Evolutionary conservation across 2,888 invertebrate genomes (phyloP).

Genomic region (Watsonalla binaria): DNA sequence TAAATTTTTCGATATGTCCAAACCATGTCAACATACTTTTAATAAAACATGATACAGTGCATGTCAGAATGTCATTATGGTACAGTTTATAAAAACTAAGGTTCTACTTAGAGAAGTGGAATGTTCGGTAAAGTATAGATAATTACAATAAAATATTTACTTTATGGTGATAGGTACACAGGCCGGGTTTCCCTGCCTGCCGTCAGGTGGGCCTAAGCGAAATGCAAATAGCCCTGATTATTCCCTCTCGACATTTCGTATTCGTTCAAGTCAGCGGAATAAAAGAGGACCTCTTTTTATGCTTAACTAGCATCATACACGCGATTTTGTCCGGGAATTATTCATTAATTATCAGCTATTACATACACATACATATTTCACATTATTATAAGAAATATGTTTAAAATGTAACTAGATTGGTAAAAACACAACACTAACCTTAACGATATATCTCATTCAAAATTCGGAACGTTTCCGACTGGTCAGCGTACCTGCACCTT

Average conservation of each 20-base stretch:
- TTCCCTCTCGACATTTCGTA: slow-evolving; percentile 50
- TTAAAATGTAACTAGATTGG: too few species aligned
- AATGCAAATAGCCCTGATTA: slow-evolving; percentile 61
- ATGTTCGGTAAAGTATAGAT: slow-evolving; percentile 18
- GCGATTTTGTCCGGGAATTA: too few species aligned
- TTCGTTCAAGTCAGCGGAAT: slow-evolving; percentile 51
- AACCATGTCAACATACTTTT: too few species aligned
- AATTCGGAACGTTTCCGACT: too few species aligned
- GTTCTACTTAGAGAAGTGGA: slow-evolving; percentile 2
- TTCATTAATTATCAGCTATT: too few species aligned
- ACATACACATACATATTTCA: too few species aligned
- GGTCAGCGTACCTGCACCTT: too few species aligned
- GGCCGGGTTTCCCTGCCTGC: slow-evolving; percentile 23
- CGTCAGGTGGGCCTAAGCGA: slow-evolving; percentile 59
- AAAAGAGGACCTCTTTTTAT: slow-evolving; percentile 40
- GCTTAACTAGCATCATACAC: slow-evolving; percentile 18
- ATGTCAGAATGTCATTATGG: slow-evolving; percentile 5
- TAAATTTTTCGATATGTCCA: too few species aligned
- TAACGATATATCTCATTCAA: too few species aligned
- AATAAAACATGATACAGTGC: too few species aligned
- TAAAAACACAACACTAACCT: too few species aligned
- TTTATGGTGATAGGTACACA: slow-evolving; percentile 25
- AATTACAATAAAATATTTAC: slow-evolving; percentile 31
- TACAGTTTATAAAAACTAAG: slow-evolving; percentile 5
- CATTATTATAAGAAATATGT: too few species aligned